Evolutionary conservation across 2,888 invertebrate genomes (phyloP).

Genomic region (Pollenia griseotomentosa): DNA sequence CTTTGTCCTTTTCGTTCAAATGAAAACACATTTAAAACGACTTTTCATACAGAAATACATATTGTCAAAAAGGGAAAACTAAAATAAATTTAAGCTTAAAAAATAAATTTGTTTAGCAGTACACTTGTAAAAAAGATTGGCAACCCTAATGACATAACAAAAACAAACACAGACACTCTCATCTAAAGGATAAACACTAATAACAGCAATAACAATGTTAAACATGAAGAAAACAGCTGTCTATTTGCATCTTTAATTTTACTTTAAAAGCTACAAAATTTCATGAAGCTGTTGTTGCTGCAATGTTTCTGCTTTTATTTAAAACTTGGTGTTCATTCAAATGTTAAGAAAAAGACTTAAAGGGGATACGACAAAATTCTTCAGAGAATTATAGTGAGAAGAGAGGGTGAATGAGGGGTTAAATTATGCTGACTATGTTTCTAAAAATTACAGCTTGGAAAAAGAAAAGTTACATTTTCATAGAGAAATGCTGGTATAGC

Average conservation of each 20-base stretch:
- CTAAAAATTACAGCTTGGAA: constrained; percentile 25
- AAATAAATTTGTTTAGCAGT: not conserved
- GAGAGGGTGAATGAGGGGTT: not conserved
- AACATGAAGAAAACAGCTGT: constrained; percentile 72
- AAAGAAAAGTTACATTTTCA: not conserved
- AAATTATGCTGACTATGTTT: constrained; percentile 54
- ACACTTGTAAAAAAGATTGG: constrained; percentile 4
- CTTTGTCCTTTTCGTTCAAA: constrained; percentile 34
- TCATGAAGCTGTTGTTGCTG: constrained; percentile 14
- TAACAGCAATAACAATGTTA: constrained; percentile 57
- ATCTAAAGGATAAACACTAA: constrained; percentile 39
- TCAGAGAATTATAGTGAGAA: not conserved
- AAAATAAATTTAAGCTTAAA: constrained; percentile 31
- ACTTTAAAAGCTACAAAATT: constrained; percentile 52
- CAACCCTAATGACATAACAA: constrained; percentile 22
- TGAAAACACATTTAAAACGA: not conserved
- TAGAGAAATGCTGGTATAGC: constrained; percentile 29
- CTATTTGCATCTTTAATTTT: constrained; percentile 75
- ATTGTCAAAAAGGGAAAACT: not conserved
- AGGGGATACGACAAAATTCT: not conserved
- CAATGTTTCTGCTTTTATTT: not conserved
- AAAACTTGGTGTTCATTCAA: constrained; percentile 40
- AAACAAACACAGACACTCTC: not conserved
- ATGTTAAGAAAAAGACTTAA: not conserved
- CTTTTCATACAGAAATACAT: not conserved